Conservation (phyloP, 2,888 invertebrate genomes). For the Gibbula magus region DNA sequence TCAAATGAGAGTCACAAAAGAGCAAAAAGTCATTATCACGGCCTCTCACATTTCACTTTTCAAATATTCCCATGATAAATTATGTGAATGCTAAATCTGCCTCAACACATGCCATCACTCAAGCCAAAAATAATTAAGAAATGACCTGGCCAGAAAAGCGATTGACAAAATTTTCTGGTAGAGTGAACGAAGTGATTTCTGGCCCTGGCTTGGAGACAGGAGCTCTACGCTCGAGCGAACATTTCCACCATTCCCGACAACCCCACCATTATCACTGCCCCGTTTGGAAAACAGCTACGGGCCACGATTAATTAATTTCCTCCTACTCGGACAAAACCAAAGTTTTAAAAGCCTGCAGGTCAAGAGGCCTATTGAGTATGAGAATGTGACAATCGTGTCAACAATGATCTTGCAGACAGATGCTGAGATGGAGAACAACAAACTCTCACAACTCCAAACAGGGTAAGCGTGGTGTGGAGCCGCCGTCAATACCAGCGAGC, state of each 20-base stretch:
- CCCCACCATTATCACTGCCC: neutral
- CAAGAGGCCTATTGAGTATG: slow-evolving; percentile 12
- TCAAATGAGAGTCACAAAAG: neutral
- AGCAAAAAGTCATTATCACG: neutral
- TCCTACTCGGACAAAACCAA: slow-evolving; percentile 21
- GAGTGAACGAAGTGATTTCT: slow-evolving; percentile 19
- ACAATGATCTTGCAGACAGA: slow-evolving; percentile 19
- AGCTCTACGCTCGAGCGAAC: neutral
- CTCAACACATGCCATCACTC: slow-evolving; percentile 14
- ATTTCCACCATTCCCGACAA: slow-evolving; percentile 14
- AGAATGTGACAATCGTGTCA: slow-evolving; percentile 3
- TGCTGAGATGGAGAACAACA: slow-evolving; percentile 11
- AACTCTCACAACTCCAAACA: neutral
- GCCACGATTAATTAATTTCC: slow-evolving; percentile 33
- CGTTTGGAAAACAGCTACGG: slow-evolving; percentile 30
- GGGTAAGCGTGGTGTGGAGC: neutral
- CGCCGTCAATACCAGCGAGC: neutral
- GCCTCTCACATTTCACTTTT: neutral
- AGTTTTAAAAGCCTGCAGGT: slow-evolving; percentile 21
- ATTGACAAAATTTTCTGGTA: slow-evolving; percentile 19
- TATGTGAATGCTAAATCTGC: slow-evolving; percentile 8
- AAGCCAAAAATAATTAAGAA: slow-evolving; percentile 23
- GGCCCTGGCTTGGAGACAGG: neutral
- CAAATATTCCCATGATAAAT: slow-evolving; percentile 18
- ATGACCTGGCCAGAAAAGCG: slow-evolving; percentile 15